A percentile compares a stretch with the other conserved stretches of the same genome.
phyloP scores from a whole-genome alignment of 2,797 vertebrate genomes.

The Sylvia borin region DNA sequence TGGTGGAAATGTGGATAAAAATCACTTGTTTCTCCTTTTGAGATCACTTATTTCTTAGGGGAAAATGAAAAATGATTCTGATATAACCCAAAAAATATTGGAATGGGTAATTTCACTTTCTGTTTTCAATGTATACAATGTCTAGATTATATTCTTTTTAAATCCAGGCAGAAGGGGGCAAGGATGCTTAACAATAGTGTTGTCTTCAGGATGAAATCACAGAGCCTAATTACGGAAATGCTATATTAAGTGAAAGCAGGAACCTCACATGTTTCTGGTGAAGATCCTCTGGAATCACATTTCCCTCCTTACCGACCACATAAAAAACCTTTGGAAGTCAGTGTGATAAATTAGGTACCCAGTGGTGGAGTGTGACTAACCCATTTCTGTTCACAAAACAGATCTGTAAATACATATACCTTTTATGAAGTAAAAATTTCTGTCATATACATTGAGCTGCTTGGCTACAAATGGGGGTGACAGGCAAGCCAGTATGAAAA shows the following conservation, averaged over 20 bases:
- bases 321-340: not conserved
- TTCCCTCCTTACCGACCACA: not conserved
- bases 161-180: not conserved
- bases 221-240: not conserved
- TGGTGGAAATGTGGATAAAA: not conserved
- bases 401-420: not conserved
- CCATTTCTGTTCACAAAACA: not conserved
- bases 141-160: not conserved
- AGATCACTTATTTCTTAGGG: not conserved
- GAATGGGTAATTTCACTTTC: not conserved
- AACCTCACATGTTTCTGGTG: not conserved
- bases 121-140: not conserved
- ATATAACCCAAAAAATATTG: not conserved
- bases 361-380: not conserved
- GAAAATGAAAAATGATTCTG: not conserved
- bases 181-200: fast-evolving
- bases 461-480: not conserved
- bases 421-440: not conserved
- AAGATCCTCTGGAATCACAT: not conserved
- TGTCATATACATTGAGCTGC: not conserved
- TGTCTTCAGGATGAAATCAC: not conserved
- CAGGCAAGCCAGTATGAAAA: not conserved
- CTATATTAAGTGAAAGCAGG: not conserved
- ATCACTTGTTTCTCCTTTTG: not conserved
- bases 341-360: not conserved